Conservation (phyloP, 2,888 invertebrate species). For the Microctonus hyperodae region DNA sequence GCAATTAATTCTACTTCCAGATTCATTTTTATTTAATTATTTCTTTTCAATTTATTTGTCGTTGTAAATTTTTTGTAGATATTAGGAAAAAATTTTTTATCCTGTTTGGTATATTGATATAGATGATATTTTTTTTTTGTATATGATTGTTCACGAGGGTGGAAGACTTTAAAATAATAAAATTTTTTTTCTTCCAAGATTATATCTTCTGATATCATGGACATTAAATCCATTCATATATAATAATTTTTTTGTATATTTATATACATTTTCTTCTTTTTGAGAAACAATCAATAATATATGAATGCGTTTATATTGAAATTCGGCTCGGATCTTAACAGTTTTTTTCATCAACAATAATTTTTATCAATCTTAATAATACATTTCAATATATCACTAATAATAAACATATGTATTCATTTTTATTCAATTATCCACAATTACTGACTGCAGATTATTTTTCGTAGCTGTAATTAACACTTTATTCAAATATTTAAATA, state of each 20-base stretch:
- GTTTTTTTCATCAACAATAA: too few relatives aligned
- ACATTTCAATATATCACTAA: background rate
- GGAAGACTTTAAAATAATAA: background rate
- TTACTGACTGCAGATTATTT: background rate
- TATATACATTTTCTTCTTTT: too few relatives aligned
- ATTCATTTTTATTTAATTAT: conserved; percentile 48
- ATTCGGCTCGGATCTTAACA: background rate
- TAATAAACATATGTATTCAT: background rate
- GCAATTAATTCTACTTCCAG: conserved; percentile 59
- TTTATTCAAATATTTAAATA: background rate
- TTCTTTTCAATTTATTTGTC: conserved; percentile 13
- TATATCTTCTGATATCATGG: background rate
- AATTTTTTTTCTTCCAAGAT: background rate
- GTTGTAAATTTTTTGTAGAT: background rate
- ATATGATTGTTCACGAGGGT: background rate
- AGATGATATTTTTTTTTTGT: background rate
- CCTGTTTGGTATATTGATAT: background rate
- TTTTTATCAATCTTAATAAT: background rate
- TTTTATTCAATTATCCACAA: background rate
- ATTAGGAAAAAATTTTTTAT: background rate
- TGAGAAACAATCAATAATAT: too few relatives aligned
- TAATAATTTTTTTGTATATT: background rate
- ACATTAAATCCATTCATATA: background rate
- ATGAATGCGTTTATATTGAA: background rate
- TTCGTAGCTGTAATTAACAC: background rate